Conservation (phyloP, 2,888 invertebrate species). For the Tethea ocularis region DNA sequence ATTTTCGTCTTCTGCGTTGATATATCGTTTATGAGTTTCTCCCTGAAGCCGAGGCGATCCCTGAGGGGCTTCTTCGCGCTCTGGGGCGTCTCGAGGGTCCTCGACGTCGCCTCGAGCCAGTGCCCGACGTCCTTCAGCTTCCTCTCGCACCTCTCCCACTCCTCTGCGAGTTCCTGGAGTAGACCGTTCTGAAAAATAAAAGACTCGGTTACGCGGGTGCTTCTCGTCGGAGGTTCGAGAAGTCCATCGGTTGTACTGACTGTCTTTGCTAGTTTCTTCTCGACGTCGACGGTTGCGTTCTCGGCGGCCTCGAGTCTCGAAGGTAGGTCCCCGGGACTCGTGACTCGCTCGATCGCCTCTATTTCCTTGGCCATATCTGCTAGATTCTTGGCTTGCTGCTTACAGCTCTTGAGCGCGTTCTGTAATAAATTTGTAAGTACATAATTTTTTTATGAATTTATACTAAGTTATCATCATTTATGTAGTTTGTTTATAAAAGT, state of each 20-base stretch:
- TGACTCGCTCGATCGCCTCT: constrained; percentile 92
- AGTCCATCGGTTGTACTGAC: constrained; percentile 75
- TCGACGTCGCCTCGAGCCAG: constrained; percentile 94
- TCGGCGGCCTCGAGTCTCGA: constrained; percentile 94
- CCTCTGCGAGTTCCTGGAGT: constrained; percentile 95
- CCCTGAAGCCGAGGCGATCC: constrained; percentile 93
- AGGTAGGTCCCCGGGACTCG: constrained; percentile 93
- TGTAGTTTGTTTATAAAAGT: constrained; percentile 9
- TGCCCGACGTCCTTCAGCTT: constrained; percentile 94
- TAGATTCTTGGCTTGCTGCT: constrained; percentile 92
- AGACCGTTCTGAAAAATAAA: constrained; percentile 88
- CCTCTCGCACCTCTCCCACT: constrained; percentile 98
- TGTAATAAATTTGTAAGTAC: constrained; percentile 79
- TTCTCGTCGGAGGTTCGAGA: background rate
- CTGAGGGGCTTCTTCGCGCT: constrained; percentile 94
- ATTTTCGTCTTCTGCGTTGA: constrained; percentile 96
- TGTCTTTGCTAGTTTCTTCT: constrained; percentile 92
- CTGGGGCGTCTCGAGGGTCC: constrained; percentile 90
- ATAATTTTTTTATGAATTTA: too few relatives aligned
- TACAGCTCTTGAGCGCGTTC: constrained; percentile 94
- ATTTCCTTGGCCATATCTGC: constrained; percentile 96
- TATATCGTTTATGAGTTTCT: constrained; percentile 93
- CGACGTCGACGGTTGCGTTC: constrained; percentile 92
- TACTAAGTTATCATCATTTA: background rate
- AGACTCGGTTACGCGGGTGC: constrained; percentile 13